Percentiles rank a stretch among this genome's conserved stretches.
Evolutionary conservation across 2,888 invertebrate species (phyloP).

Genomic region (Hirtodrosophila trivittata): DNA sequence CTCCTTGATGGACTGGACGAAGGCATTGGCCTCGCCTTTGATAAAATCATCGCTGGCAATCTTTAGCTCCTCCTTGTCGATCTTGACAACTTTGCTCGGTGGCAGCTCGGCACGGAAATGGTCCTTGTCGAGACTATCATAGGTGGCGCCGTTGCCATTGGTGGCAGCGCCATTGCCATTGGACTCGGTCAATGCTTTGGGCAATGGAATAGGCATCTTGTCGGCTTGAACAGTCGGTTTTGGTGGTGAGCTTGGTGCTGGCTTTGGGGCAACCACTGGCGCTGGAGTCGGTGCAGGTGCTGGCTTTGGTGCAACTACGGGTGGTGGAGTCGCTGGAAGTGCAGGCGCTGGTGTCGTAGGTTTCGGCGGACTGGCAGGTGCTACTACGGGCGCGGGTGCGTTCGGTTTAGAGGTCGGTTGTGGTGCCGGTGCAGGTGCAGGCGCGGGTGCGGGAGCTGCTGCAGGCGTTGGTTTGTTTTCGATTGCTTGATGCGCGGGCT

Average conservation of each 20-base stretch:
- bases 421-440: conserved; percentile 23
- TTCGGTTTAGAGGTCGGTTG: conserved; percentile 29
- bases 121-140: conserved; percentile 68
- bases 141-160: conserved; percentile 50
- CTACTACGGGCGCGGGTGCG: conserved; percentile 30
- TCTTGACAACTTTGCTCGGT: conserved; percentile 69
- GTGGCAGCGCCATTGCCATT: conserved; percentile 42
- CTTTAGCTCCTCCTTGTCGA: conserved; percentile 72
- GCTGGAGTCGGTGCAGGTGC: conserved; percentile 25
- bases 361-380: conserved; percentile 12
- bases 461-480: conserved; percentile 63
- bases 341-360: conserved; percentile 50
- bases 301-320: conserved; percentile 54
- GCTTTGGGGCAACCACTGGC: conserved; percentile 20
- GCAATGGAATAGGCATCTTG: conserved; percentile 71
- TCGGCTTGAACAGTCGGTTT: conserved; percentile 22
- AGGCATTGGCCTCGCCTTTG: conserved; percentile 74
- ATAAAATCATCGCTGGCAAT: conserved; percentile 82
- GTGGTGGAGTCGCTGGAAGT: conserved; percentile 22
- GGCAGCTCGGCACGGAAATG: conserved; percentile 65
- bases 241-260: conserved; percentile 34
- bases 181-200: conserved; percentile 46
- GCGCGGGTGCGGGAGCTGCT: conserved; percentile 17
- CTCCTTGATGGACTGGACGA: conserved; percentile 72
- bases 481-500: conserved; percentile 75